Conservation (phyloP, 2,888 invertebrate species). For the Argyresthia albistria region DNA sequence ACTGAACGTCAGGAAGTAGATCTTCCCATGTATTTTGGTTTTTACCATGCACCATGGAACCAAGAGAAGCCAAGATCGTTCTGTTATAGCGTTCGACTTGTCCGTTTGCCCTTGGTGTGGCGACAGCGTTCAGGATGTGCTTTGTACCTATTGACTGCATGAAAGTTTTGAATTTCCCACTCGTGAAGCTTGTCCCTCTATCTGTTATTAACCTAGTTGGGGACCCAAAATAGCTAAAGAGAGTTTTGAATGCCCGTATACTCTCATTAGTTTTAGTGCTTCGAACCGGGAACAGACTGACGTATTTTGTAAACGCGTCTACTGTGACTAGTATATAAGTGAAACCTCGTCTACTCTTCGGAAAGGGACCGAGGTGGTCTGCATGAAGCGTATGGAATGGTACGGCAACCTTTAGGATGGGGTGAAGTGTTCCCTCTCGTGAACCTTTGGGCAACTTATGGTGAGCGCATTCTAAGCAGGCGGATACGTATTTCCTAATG, state of each 20-base stretch:
- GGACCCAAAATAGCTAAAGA: slow-evolving; percentile 6
- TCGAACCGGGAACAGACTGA: slow-evolving; percentile 3
- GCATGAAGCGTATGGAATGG: slow-evolving; percentile 4
- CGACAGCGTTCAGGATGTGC: slow-evolving; percentile 3
- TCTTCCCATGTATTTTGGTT: slow-evolving; percentile 1
- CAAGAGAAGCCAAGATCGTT: slow-evolving; percentile 7
- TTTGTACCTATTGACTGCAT: neutral
- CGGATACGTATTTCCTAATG: slow-evolving; percentile 13
- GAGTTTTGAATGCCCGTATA: slow-evolving; percentile 1
- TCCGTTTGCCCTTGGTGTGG: slow-evolving; percentile 14
- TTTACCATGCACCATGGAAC: slow-evolving; percentile 1
- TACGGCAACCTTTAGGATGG: slow-evolving; percentile 1
- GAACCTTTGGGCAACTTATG: neutral
- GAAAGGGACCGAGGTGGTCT: slow-evolving; percentile 9
- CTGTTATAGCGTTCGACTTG: slow-evolving; percentile 15
- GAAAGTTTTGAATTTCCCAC: slow-evolving; percentile 3
- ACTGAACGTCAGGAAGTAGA: slow-evolving; percentile 6
- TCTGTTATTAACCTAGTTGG: slow-evolving; percentile 6
- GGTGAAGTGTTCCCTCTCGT: slow-evolving; percentile 1
- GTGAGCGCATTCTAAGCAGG: slow-evolving; percentile 8
- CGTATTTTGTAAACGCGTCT: slow-evolving; percentile 8
- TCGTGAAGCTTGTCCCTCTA: slow-evolving; percentile 8
- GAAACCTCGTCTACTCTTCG: slow-evolving; percentile 3
- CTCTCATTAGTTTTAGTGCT: slow-evolving; percentile 6
- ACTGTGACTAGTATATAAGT: slow-evolving; percentile 5